These are phyloP conservation scores for Therioaphis trifolii DNA, from an alignment of 2,888 invertebrate genomes.

Conservation along the genomic window DNA sequence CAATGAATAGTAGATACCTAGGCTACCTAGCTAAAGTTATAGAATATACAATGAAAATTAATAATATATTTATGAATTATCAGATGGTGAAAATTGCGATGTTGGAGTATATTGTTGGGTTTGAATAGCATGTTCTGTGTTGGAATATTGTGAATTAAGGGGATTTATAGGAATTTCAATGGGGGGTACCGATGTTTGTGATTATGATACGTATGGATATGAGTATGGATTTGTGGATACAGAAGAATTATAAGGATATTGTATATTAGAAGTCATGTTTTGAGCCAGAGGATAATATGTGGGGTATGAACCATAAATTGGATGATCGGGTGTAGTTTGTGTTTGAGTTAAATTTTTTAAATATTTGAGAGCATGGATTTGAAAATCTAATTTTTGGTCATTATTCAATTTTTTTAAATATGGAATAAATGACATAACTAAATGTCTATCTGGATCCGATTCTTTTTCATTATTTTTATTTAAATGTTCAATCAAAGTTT, in stretches of 20 bases:
- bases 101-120: neutral
- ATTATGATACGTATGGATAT: neutral
- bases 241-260: slow-evolving; percentile 7
- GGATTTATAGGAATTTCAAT: slow-evolving; percentile 5
- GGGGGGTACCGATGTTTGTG: neutral
- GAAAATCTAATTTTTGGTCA: slow-evolving; percentile 7
- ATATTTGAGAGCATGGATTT: slow-evolving; percentile 12
- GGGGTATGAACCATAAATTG: slow-evolving; percentile 8
- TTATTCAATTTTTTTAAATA: slow-evolving; percentile 2
- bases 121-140: slow-evolving; percentile 3
- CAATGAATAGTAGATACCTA: too few species aligned
- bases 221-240: too few species aligned
- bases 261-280: neutral
- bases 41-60: neutral
- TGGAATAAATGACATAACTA: slow-evolving; percentile 3
- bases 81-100: neutral
- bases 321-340: slow-evolving; percentile 10
- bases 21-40: too few species aligned
- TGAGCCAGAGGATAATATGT: neutral
- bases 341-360: neutral
- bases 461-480: slow-evolving; percentile 12
- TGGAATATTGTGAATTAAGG: neutral
- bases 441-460: slow-evolving; percentile 6
- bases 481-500: neutral
- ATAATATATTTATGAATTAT: slow-evolving; percentile 1